Base-by-base conservation (phyloP, 2,888 invertebrate genomes). In the Nezara viridula region DNA sequence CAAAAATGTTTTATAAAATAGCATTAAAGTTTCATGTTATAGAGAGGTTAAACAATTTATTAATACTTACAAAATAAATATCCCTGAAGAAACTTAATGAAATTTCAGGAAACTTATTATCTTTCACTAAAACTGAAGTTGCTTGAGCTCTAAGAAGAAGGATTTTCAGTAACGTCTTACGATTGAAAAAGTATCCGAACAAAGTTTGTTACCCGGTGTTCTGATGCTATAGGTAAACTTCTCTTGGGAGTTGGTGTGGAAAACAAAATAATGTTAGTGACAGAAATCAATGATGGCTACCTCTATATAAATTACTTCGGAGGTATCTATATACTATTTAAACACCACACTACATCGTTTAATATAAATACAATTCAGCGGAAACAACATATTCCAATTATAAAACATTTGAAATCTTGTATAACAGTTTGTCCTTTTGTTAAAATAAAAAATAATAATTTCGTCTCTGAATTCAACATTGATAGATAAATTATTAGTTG, bases 151-250 rank as follows among this genome's bases (percentile, higher is more conserved):
- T 3, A 5, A 44, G 73, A 81, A 9, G 44, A 44, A 81, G 32
- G 81, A 44, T 81, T 81, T 81, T 12, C 81, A 44, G 81, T 81
- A n/a, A 12, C 24, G 40, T 81, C 40, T 40, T 81, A 47, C 44
- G 44, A 81, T 40, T 81, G 81, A 81, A 81, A 81, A 47, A 81
- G 81, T 81, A 47, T 24, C 24, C 44, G 10, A 44, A 44, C 12
- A 81, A 81, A 81, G 44, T 81, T 81, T 81, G n/a, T 47, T 24
- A 44, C 81, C 44, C 12, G 24, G 44, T 10, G 24, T 2, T 81
- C 40, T 81, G 44, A 81, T 44, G 14, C 44, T 81, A 19, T 44
- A n/a, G n/a, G 81, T 47, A 81, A 81, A 81, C 81, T 81, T 81
- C 24, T 44, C 81, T 14, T 21, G 12, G n/a, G 81, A 44, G 44